Evolutionary conservation across 2,888 invertebrate species (phyloP).

Genomic region (Hipparchia semele): DNA sequence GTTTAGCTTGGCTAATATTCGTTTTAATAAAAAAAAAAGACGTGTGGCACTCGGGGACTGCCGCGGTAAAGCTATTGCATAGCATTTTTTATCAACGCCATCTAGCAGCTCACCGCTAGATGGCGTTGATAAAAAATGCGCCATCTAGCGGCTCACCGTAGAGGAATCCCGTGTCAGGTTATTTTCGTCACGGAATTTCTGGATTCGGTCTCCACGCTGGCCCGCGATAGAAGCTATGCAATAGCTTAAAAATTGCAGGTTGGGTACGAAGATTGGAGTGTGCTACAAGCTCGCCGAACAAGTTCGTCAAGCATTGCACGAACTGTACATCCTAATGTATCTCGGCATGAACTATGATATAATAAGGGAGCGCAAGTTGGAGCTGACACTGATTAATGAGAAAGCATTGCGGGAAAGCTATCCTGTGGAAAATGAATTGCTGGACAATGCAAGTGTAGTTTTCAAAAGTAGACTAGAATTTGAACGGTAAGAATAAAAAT

Average conservation of each 20-base stretch:
- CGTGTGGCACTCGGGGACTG: too few species aligned
- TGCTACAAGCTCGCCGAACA: constrained; percentile 66
- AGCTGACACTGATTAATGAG: constrained; percentile 62
- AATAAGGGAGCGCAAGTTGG: constrained; percentile 68
- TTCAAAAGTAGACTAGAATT: constrained; percentile 66
- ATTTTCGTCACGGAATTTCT: too few species aligned
- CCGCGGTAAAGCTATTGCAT: too few species aligned
- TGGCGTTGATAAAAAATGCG: too few species aligned
- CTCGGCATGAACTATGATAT: constrained; percentile 66
- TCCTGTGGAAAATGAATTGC: constrained; percentile 60
- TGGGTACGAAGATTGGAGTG: constrained; percentile 57
- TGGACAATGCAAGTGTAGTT: constrained; percentile 68
- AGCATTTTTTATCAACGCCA: too few species aligned
- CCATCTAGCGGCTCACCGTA: too few species aligned
- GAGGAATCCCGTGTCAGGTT: too few species aligned
- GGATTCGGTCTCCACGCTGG: too few species aligned
- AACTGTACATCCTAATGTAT: constrained; percentile 71
- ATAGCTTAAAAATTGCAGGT: constrained; percentile 49
- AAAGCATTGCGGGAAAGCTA: constrained; percentile 63
- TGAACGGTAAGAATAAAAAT: constrained; percentile 56
- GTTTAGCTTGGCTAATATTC: too few species aligned
- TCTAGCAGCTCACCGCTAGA: too few species aligned
- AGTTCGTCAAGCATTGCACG: constrained; percentile 57
- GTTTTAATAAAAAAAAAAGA: too few species aligned
- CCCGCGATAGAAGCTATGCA: too few species aligned